These are phyloP conservation scores for Borostomias antarcticus DNA, from an alignment of 2,797 vertebrate genomes.

Conservation along the genomic window DNA sequence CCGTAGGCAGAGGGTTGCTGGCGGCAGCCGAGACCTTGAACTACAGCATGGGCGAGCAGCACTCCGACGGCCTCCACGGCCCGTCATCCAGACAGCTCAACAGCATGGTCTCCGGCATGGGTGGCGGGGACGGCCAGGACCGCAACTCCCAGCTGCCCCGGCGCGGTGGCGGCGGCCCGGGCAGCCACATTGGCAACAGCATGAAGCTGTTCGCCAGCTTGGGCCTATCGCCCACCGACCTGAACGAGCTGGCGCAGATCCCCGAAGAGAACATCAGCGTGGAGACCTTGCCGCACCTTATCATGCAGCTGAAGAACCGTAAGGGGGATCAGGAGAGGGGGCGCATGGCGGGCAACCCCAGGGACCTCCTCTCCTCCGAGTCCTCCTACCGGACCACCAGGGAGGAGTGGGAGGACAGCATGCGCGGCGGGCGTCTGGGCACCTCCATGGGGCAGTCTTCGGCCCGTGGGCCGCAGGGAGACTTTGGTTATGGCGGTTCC, in stretches of 20 bases:
- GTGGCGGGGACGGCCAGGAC: constrained; percentile 61
- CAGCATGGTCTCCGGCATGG: constrained; percentile 59
- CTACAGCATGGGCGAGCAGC: constrained; percentile 73
- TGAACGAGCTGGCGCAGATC: constrained; percentile 76
- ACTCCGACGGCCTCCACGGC: constrained; percentile 48
- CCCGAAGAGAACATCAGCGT: constrained; percentile 81
- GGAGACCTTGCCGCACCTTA: constrained; percentile 78
- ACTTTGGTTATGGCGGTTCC: constrained; percentile 72
- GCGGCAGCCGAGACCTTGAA: constrained; percentile 79
- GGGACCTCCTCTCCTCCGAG: constrained; percentile 63
- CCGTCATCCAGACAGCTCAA: constrained; percentile 58
- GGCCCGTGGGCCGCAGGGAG: constrained; percentile 53
- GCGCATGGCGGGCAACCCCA: constrained; percentile 38
- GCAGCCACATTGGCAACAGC: constrained; percentile 72
- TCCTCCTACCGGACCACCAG: constrained; percentile 60
- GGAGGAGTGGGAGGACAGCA: constrained; percentile 68
- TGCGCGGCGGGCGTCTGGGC: constrained; percentile 59
- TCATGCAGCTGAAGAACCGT: constrained; percentile 79
- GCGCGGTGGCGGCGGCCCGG: constrained; percentile 35
- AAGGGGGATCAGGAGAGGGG: constrained; percentile 68
- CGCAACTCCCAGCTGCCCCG: constrained; percentile 55
- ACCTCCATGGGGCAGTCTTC: constrained; percentile 56
- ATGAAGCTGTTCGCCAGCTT: constrained; percentile 82
- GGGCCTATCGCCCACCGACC: constrained; percentile 79
- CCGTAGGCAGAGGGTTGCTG: constrained; percentile 77